A percentile compares a stretch with the other conserved stretches of the same genome.
These are phyloP conservation scores for Tinea semifulvella DNA, from an alignment of 2,888 invertebrate genomes.

Conservation along the genomic window DNA sequence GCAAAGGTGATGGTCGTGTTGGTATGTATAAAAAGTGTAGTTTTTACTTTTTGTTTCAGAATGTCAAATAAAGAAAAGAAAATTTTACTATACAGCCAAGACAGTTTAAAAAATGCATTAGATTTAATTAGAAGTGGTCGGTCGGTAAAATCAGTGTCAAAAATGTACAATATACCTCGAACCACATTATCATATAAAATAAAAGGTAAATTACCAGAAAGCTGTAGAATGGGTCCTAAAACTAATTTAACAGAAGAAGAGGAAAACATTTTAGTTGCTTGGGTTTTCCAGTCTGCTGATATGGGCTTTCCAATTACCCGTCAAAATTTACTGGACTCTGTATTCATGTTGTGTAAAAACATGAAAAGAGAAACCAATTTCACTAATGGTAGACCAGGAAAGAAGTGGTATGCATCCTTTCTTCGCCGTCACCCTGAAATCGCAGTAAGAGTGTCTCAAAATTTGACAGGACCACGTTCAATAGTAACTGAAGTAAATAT, in stretches of 20 bases:
- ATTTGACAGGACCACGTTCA: slow-evolving; percentile 18
- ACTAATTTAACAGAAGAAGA: slow-evolving; percentile 10
- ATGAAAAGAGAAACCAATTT: slow-evolving; percentile 20
- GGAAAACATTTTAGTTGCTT: slow-evolving; percentile 20
- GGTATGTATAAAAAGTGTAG: neutral
- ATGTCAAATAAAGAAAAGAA: neutral
- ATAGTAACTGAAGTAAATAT: slow-evolving; percentile 11
- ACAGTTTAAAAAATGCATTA: neutral
- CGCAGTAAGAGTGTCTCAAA: slow-evolving; percentile 24
- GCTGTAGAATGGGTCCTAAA: neutral
- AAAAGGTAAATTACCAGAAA: neutral
- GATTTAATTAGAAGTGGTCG: neutral
- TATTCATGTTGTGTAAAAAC: slow-evolving; percentile 22
- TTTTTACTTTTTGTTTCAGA: neutral
- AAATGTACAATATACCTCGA: neutral
- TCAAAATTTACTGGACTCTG: slow-evolving; percentile 24
- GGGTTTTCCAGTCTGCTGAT: slow-evolving; percentile 24
- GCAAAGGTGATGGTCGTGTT: neutral
- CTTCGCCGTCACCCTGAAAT: slow-evolving; percentile 29
- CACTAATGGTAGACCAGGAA: slow-evolving; percentile 28
- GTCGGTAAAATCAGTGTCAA: neutral
- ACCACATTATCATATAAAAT: neutral
- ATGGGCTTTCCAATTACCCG: slow-evolving; percentile 30
- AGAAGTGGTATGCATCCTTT: slow-evolving; percentile 31
- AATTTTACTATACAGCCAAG: neutral